Percentiles rank a stretch among this genome's conserved stretches.
phyloP scores from a whole-genome alignment of 2,113 vertebrate species.

The Willisornis vidua region DNA sequence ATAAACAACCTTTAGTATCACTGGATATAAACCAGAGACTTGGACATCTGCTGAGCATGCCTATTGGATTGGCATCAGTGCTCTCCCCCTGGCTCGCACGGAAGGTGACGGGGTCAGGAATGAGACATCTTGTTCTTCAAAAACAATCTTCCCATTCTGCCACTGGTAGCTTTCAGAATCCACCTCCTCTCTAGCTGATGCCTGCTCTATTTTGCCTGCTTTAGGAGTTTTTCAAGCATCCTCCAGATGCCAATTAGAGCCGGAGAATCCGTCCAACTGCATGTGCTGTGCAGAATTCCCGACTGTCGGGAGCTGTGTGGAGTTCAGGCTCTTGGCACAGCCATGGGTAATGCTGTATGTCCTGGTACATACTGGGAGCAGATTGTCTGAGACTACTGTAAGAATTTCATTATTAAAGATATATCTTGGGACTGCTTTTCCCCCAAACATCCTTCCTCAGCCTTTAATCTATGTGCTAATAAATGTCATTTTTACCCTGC shows the following conservation, averaged over 20 bases:
- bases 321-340: background rate
- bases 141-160: slow-evolving; percentile 44
- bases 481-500: background rate
- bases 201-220: background rate
- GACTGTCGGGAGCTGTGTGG: background rate
- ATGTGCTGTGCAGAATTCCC: background rate
- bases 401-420: background rate
- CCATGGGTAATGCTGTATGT: background rate
- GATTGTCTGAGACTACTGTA: slow-evolving; percentile 5
- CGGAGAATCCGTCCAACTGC: rapidly evolving
- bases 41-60: slow-evolving; percentile 59
- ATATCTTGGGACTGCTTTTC: background rate
- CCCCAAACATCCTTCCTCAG: background rate
- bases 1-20: slow-evolving; percentile 63
- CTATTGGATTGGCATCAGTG: slow-evolving; percentile 35
- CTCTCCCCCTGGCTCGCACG: slow-evolving; percentile 16
- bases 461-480: background rate
- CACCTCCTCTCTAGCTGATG: background rate
- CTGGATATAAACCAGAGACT: slow-evolving; percentile 65
- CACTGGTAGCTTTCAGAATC: slow-evolving; percentile 9
- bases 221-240: background rate
- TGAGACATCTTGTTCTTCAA: slow-evolving; percentile 48
- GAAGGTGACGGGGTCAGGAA: slow-evolving; percentile 42
- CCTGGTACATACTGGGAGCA: slow-evolving; percentile 5
- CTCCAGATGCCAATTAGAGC: background rate